Base-by-base conservation (phyloP, 2,113 vertebrate genomes). In the Syngnathus scovelli region DNA sequence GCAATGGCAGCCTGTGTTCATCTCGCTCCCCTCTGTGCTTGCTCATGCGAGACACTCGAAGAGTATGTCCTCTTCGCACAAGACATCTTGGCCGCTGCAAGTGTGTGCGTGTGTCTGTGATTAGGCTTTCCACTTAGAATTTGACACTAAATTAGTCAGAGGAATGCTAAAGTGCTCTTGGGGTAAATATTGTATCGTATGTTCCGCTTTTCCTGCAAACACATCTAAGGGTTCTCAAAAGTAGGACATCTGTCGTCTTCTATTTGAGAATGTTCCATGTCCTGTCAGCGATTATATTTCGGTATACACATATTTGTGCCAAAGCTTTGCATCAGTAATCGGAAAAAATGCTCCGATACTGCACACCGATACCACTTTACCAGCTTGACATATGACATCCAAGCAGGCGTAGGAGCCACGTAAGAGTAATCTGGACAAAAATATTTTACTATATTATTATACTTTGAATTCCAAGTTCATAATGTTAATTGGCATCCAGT, bases 21-120 rank as follows among this genome's bases (percentile, higher is more conserved):
- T 81, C 71, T 73, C 63, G 39, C 69, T 72, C 81, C 77, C 79
- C 83, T 77, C 78, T 81, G 85, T 85, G 87, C 78, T 69, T 18
- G 70, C 71, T 83, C 84, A 83, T 78, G 77, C 48, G 55, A 77
- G 69, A 79, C 46, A 18, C 65, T 69, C 56, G 1, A 27, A 75
- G 73, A 72, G 78, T 4, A 59, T 78, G 77, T 83, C 72, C 72
- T 78, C 69, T 61, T 69, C 51, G 36, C 61, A 71, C 68, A 71
- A 73, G 70, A 82, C 68, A 64, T 39, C 12, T 62, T 44, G 59
- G 37, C 9, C 61, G 1, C 9, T n/a, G 11, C 6, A 68, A 1
- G 39, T 19, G 27, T 68, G 69, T 51, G 69, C 78, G 69, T 66
- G 54, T 55, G 60, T 68, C n/a, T 71, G 61, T 15, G 37, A 67